Base-by-base conservation (phyloP, 2,113 vertebrate genomes). In the Budorcas taxicolor region DNA sequence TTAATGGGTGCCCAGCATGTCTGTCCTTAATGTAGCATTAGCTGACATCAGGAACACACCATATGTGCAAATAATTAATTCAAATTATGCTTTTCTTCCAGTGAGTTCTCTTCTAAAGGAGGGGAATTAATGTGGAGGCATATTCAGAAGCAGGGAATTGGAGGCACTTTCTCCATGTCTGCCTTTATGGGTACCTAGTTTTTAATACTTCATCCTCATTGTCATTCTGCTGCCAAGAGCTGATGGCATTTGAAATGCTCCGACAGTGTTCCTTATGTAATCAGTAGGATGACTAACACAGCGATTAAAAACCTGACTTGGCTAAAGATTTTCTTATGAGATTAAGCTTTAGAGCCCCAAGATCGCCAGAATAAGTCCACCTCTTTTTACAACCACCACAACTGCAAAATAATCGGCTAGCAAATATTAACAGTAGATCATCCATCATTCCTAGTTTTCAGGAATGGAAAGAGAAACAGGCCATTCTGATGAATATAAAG, bases 21-120 rank as follows among this genome's bases (percentile, higher is more conserved):
- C 98, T 98, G 98, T 98, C 97, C 97, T 98, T 99, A 99, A 98
- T 98, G 98, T 97, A 98, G 98, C 98, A 98, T 98, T 99, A 99
- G 98, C 98, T 98, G 98, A 99, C 98, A 99, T 98, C 98, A 98
- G 98, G 98, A 98, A 95, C 91, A 97, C 97, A 97, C 98, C 98
- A 98, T 99, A 99, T 98, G 98, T 74, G 15, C 98, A 98, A 99
- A 99, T 98, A 99, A 99, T 99, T 99, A 99, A 99, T 98, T 98
- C 97, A 98, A 97, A 99, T 98, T 97, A 98, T 97, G 98, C 93
- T 98, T 98, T 95, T 98, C 98, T 99, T 98, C 97, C 97, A 98
- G 96, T 94, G 86, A 93, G 91, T 96, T 97, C 96, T 98, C 96
- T 98, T 97, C 93, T 96, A 98, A 99, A 98, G 23, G 16, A 98